Percentiles rank a stretch among this genome's conserved stretches.
These are phyloP conservation scores for Vireo altiloquus DNA, from an alignment of 2,113 vertebrate genomes.

Conservation along the genomic window DNA sequence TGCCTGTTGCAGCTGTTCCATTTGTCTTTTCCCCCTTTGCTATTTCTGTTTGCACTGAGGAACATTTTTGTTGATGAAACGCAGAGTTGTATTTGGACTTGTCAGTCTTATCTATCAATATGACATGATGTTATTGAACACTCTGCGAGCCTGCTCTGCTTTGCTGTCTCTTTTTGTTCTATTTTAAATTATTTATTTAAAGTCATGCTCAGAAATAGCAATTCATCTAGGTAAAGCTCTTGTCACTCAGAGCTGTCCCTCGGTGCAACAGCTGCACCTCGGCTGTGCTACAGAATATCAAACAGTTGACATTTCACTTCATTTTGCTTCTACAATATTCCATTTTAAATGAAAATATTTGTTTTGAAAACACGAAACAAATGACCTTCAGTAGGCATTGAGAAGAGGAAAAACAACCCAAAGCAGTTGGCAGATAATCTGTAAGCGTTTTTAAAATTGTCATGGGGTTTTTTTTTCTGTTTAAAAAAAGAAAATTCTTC, in stretches of 20 bases:
- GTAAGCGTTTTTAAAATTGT: neutral
- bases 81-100: neutral
- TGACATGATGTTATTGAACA: neutral
- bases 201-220: neutral
- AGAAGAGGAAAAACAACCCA: neutral
- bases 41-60: neutral
- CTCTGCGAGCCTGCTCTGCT: neutral
- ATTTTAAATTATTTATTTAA: neutral
- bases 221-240: neutral
- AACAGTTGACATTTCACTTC: neutral
- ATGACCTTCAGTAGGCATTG: neutral
- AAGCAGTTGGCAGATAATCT: neutral
- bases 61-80: neutral
- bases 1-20: neutral
- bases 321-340: neutral
- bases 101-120: slow-evolving; percentile 7
- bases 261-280: neutral
- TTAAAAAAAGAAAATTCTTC: neutral
- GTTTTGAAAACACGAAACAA: neutral
- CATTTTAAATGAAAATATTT: neutral
- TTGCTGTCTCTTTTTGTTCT: neutral
- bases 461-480: neutral
- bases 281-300: neutral
- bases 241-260: neutral
- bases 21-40: neutral